Base-by-base conservation (phyloP, 2,888 invertebrate genomes). In the Thymelicus lineola region DNA sequence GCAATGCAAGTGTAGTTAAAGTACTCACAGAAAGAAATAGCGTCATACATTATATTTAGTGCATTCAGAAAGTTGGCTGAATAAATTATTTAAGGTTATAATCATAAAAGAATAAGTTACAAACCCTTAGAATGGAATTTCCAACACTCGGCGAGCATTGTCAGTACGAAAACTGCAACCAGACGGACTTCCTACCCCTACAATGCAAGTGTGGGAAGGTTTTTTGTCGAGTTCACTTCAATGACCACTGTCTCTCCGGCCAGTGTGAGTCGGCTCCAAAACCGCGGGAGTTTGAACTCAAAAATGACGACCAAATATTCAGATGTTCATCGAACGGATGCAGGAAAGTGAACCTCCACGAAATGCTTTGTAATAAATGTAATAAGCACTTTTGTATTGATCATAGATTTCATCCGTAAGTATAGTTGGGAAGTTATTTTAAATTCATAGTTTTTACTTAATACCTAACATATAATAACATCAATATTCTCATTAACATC, bases 131-230 rank as follows among this genome's bases (percentile, higher is more conserved):
- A 74, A 96, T 97, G 96, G 97, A 97, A 82, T 95, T 97, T 80
- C 97, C 97, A n/a, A 82, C 91, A 17, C 83, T 96, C n/a, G 97
- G 97, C 9, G 90, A 95, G 80, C 95, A 95, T 48, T 97, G 97
- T 82, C 89, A 94, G 17, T 82, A 94, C 38, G 79, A 89, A 64
- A 85, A 89, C 53, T 97, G 97, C 81, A 95, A 96, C 75, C 95
- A 95, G 80, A 91, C 95, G 38, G 97, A 97, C 85, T 97, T 97
- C 84, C 89, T 97, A 59, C 97, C 97, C 0, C 87, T 96, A 6
- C 89, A 93, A 66, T 97, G 97, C 80, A 88, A 93, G 77, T 97
- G 97, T 82, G 90, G 90, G 0, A 88, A 90, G 71, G 86, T 94
- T 17, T 97, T 95, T 82, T 97, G 97, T 81, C 94, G 95, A 62